Evolutionary conservation across 2,888 invertebrate genomes (phyloP).

Genomic region (Lycia hirtaria): DNA sequence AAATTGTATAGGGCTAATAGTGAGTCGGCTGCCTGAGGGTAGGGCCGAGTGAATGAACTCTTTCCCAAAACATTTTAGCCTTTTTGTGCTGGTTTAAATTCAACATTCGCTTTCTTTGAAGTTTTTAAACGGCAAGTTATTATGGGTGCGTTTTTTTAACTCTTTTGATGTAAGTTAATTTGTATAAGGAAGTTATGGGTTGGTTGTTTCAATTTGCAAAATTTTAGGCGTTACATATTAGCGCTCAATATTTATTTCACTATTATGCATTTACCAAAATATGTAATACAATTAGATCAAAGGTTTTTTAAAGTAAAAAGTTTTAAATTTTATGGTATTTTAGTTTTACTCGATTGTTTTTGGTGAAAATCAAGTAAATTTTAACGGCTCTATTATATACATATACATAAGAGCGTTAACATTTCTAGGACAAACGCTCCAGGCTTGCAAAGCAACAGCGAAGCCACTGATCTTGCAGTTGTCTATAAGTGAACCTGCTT

Average conservation of each 20-base stretch:
- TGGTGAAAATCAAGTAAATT: no score
- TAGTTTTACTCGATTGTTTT: no score
- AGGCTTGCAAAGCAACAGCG: no score
- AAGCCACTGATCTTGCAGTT: no score
- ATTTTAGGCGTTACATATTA: background rate
- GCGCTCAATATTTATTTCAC: slow-evolving; percentile 2
- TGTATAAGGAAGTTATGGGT: slow-evolving; percentile 38
- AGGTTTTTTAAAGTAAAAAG: no score
- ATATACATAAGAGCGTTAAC: no score
- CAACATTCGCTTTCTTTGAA: slow-evolving; percentile 58
- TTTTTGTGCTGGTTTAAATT: slow-evolving; percentile 45
- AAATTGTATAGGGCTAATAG: slow-evolving; percentile 68
- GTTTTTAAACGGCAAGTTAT: slow-evolving; percentile 44
- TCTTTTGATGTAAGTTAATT: slow-evolving; percentile 37
- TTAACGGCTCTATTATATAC: no score
- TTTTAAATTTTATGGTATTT: no score
- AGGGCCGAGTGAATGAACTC: slow-evolving; percentile 64
- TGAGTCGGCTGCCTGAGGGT: slow-evolving; percentile 62
- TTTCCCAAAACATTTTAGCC: slow-evolving; percentile 45
- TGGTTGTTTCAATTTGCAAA: slow-evolving; percentile 28
- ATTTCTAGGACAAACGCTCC: no score
- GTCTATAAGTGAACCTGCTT: no score
- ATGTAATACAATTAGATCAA: no score
- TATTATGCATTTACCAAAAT: no score
- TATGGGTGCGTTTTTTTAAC: slow-evolving; percentile 38